phyloP scores from a whole-genome alignment of 2,113 vertebrate genomes.

The Myodes glareolus region DNA sequence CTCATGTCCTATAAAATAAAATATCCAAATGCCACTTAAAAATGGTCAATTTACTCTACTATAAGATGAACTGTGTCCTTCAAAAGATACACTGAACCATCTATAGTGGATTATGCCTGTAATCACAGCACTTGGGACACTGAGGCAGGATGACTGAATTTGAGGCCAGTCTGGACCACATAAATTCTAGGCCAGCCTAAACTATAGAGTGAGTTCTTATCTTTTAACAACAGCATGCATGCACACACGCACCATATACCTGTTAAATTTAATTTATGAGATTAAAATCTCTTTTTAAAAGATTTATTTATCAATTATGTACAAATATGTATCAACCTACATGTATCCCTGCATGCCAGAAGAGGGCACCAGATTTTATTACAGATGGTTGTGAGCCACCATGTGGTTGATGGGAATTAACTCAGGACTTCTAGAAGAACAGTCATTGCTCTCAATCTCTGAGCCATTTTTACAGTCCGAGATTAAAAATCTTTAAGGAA shows the following conservation, averaged over 20 bases:
- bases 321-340: too few relatives aligned
- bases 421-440: too few relatives aligned
- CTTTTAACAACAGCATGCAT: not conserved
- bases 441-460: too few relatives aligned
- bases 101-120: not conserved
- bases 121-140: not conserved
- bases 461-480: too few relatives aligned
- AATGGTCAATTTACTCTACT: not conserved
- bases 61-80: not conserved
- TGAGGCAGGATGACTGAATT: not conserved
- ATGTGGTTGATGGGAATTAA: too few relatives aligned
- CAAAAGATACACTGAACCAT: not conserved
- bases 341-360: too few relatives aligned
- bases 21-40: not conserved
- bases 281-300: not conserved
- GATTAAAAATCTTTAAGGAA: not conserved
- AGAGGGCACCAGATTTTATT: too few relatives aligned
- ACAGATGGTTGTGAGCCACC: too few relatives aligned
- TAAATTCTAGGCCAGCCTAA: not conserved
- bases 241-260: too few relatives aligned
- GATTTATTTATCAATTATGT: too few relatives aligned
- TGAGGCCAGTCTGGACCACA: not conserved
- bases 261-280: not conserved
- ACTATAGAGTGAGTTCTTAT: not conserved
- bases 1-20: not conserved